Conservation (phyloP, 2,888 invertebrate species). For the Phasia obesa region DNA sequence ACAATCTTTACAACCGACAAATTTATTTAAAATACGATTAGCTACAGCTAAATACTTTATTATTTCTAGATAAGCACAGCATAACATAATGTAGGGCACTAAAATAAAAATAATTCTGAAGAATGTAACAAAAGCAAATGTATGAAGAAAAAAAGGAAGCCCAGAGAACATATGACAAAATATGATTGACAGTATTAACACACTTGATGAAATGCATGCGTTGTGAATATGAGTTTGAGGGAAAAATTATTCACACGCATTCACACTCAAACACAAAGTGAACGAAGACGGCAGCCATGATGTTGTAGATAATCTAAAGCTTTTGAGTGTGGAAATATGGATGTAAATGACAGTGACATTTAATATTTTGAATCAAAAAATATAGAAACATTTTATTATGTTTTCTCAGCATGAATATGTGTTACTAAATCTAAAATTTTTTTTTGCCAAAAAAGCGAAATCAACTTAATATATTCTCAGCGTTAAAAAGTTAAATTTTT, state of each 20-base stretch:
- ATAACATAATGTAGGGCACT: conserved; percentile 34
- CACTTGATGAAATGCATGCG: conserved; percentile 65
- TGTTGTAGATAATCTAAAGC: too few relatives aligned
- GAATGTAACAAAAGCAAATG: not conserved
- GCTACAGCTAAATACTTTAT: conserved; percentile 60
- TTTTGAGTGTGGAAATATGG: conserved; percentile 6
- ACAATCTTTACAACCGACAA: conserved; percentile 17
- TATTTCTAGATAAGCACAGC: conserved; percentile 55
- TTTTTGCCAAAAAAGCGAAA: not conserved
- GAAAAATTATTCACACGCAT: conserved; percentile 53
- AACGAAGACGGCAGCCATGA: not conserved
- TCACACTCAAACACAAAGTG: not conserved
- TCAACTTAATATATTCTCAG: too few relatives aligned
- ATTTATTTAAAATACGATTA: conserved; percentile 61
- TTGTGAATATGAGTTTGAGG: conserved; percentile 47
- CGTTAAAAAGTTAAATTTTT: too few relatives aligned
- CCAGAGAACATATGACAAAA: conserved; percentile 53
- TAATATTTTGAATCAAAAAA: conserved; percentile 26
- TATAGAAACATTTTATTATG: conserved; percentile 39
- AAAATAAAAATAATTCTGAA: conserved; percentile 4
- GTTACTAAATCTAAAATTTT: not conserved
- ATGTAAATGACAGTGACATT: conserved; percentile 51
- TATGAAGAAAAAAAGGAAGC: not conserved
- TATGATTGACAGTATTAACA: conserved; percentile 70
- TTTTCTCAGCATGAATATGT: conserved; percentile 37